phyloP scores from a whole-genome alignment of 2,888 invertebrate species.

The Actias luna region DNA sequence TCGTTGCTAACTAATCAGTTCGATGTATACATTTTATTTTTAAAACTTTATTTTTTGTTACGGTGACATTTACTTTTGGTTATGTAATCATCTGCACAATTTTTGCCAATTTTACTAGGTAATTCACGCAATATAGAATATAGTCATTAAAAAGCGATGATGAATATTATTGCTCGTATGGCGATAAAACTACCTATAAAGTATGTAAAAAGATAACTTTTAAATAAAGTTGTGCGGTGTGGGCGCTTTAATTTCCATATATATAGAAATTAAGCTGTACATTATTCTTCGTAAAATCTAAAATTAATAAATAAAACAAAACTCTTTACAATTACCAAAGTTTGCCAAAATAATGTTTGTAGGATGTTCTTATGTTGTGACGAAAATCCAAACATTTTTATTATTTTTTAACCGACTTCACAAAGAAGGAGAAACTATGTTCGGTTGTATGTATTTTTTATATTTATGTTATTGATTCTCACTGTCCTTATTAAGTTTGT shows the following conservation, averaged over 20 bases:
- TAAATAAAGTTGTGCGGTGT: neutral
- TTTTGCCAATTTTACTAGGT: neutral
- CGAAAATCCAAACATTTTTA: neutral
- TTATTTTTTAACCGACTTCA: no score
- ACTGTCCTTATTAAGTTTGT: neutral
- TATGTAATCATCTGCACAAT: neutral
- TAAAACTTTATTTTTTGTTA: neutral
- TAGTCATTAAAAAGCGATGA: neutral
- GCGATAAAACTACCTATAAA: no score
- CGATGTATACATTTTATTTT: neutral
- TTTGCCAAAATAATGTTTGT: neutral
- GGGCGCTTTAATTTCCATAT: neutral
- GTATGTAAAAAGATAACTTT: no score
- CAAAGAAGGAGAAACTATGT: no score
- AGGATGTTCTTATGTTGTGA: neutral
- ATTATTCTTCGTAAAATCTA: neutral
- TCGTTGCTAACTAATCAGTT: neutral
- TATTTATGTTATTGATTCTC: neutral
- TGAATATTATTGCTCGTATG: no score
- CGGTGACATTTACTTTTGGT: no score
- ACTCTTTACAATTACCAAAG: neutral
- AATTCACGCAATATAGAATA: neutral
- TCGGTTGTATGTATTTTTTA: no score
- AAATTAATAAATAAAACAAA: neutral
- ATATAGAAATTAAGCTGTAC: neutral